Evolutionary conservation across 2,797 vertebrate species (phyloP).

Genomic region (Glossophaga mutica): DNA sequence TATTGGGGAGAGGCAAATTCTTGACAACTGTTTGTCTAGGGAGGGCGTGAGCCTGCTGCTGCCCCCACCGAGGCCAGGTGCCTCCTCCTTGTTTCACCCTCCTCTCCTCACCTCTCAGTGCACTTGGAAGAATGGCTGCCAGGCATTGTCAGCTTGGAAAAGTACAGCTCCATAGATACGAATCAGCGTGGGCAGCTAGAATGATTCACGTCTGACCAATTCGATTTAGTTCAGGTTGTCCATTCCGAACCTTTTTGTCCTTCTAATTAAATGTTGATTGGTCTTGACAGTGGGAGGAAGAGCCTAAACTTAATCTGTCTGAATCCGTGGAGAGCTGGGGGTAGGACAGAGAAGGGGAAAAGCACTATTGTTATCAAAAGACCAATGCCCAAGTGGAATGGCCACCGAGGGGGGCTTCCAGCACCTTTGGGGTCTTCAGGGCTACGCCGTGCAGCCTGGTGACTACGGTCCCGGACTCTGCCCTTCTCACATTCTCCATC

Average conservation of each 20-base stretch:
- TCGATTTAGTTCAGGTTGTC: background rate
- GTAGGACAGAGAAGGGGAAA: background rate
- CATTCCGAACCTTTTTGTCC: background rate
- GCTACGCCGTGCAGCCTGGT: background rate
- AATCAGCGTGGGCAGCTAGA: constrained; percentile 46
- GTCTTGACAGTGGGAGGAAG: background rate
- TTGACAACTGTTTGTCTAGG: background rate
- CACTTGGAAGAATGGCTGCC: background rate
- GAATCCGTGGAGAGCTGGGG: background rate
- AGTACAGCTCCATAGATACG: constrained; percentile 43
- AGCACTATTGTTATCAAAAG: background rate
- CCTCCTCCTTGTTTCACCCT: background rate
- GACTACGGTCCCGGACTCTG: background rate
- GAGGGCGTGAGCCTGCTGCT: background rate
- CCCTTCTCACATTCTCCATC: background rate
- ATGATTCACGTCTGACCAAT: constrained; percentile 45
- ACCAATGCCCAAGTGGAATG: background rate
- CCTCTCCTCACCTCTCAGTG: background rate
- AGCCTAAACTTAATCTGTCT: background rate
- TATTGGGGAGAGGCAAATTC: background rate
- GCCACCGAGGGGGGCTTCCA: background rate
- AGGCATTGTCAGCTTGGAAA: constrained; percentile 43
- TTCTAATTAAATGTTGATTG: constrained; percentile 41
- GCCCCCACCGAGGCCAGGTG: background rate
- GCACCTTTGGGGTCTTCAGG: background rate